Percentiles rank a stretch among this genome's conserved stretches.
phyloP scores from a whole-genome alignment of 2,797 vertebrate genomes.

The Catamblyrhynchus diadema region DNA sequence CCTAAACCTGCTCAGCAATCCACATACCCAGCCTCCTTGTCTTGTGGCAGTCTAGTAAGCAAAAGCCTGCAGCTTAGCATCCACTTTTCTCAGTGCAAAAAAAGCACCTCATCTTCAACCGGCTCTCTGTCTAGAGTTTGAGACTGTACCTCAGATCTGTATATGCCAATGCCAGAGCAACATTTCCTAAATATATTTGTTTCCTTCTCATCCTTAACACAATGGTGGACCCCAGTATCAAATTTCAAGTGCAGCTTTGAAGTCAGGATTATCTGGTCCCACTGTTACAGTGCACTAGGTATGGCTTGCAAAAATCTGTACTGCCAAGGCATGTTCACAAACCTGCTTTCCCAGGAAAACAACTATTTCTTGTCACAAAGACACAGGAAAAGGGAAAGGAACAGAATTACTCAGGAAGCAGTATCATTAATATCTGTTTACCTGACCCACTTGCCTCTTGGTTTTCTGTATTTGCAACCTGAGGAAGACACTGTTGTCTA shows the following conservation, averaged over 20 bases:
- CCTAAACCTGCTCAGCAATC: background rate
- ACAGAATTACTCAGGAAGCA: background rate
- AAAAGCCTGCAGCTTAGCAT: background rate
- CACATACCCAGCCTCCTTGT: background rate
- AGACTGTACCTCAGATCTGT: background rate
- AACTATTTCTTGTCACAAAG: background rate
- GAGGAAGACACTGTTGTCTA: background rate
- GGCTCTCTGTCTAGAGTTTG: background rate
- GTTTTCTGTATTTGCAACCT: background rate
- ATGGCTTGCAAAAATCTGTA: background rate
- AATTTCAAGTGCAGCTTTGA: background rate
- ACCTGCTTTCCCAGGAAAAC: background rate
- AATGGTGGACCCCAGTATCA: fast-evolving
- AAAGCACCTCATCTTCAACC: background rate
- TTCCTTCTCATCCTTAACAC: background rate
- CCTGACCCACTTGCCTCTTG: background rate
- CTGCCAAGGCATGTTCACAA: background rate
- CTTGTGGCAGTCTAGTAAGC: background rate
- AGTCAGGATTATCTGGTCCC: background rate
- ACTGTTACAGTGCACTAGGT: background rate
- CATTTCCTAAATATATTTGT: background rate
- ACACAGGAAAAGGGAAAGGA: background rate
- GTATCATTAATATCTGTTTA: background rate
- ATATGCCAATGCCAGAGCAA: background rate
- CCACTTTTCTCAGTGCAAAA: background rate